Percentiles rank a stretch among this genome's conserved stretches.
Conservation (phyloP, 2,113 vertebrate species). For the Dipodomys spectabilis region DNA sequence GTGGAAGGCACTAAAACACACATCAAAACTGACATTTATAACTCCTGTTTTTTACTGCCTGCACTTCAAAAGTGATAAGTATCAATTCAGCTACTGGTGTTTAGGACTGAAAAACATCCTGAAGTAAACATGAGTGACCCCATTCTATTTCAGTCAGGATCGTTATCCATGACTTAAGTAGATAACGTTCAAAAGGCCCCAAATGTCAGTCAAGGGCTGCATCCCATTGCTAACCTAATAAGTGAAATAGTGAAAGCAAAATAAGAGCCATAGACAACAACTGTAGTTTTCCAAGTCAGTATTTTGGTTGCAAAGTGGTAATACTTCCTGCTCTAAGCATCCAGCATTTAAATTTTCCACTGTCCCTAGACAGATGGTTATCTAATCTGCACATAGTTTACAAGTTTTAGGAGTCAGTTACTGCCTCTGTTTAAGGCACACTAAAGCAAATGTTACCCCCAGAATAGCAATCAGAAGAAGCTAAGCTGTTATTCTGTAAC, state of each 20-base stretch:
- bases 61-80: slow-evolving; percentile 57
- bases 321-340: slow-evolving; percentile 2
- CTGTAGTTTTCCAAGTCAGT: background rate
- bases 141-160: background rate
- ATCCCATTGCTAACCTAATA: slow-evolving; percentile 17
- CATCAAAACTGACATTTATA: slow-evolving; percentile 64
- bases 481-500: background rate
- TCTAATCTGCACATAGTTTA: background rate
- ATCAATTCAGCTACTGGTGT: slow-evolving; percentile 30
- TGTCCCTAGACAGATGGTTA: background rate
- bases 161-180: background rate
- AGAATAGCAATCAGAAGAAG: background rate
- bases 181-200: slow-evolving; percentile 38
- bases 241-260: background rate
- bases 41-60: slow-evolving; percentile 57
- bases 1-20: slow-evolving; percentile 51
- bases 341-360: background rate
- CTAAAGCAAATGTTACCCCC: background rate
- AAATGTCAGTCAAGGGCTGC: slow-evolving; percentile 14
- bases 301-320: background rate
- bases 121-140: background rate
- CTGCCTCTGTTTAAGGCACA: background rate
- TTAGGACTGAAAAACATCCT: slow-evolving; percentile 19
- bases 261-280: background rate
- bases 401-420: background rate